These are phyloP conservation scores for Elysia chlorotica DNA, from an alignment of 1,140 invertebrate genomes.

Conservation along the genomic window DNA sequence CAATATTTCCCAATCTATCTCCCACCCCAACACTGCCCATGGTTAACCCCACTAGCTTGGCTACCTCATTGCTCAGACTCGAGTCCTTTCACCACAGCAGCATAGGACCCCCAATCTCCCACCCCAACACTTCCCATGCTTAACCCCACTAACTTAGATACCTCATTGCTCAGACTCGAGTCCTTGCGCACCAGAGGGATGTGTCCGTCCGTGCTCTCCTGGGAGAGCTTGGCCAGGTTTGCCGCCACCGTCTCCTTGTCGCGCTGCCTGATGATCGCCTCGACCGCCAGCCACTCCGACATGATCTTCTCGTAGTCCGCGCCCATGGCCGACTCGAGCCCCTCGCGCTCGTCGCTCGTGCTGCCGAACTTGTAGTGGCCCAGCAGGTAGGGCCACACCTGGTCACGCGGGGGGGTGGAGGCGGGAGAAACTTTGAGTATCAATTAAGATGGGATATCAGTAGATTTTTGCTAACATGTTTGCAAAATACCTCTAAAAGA, in stretches of 20 bases:
- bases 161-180: constrained; percentile 68
- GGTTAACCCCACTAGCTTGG: too few relatives aligned
- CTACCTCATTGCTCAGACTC: too few relatives aligned
- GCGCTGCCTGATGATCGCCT: constrained; percentile 84
- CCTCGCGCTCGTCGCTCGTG: constrained; percentile 71
- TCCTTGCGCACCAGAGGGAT: constrained; percentile 62
- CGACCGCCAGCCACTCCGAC: constrained; percentile 93
- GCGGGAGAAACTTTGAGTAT: too few relatives aligned
- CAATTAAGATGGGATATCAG: too few relatives aligned
- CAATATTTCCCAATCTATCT: too few relatives aligned
- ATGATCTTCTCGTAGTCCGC: constrained; percentile 85
- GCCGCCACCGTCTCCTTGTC: constrained; percentile 75
- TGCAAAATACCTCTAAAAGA: too few relatives aligned
- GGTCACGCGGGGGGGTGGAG: too few relatives aligned
- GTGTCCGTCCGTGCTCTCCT: constrained; percentile 65
- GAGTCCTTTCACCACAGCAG: constrained; percentile 61
- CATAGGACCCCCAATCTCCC: too few relatives aligned
- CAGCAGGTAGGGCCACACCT: constrained; percentile 89
- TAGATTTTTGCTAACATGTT: too few relatives aligned
- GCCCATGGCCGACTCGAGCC: constrained; percentile 71
- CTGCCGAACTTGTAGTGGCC: constrained; percentile 85
- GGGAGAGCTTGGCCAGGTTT: constrained; percentile 67
- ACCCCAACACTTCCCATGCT: too few relatives aligned
- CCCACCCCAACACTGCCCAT: too few relatives aligned
- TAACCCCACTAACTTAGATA: too few relatives aligned